Evolutionary conservation across 2,113 vertebrate species (phyloP).

Genomic region (Perccottus glenii): DNA sequence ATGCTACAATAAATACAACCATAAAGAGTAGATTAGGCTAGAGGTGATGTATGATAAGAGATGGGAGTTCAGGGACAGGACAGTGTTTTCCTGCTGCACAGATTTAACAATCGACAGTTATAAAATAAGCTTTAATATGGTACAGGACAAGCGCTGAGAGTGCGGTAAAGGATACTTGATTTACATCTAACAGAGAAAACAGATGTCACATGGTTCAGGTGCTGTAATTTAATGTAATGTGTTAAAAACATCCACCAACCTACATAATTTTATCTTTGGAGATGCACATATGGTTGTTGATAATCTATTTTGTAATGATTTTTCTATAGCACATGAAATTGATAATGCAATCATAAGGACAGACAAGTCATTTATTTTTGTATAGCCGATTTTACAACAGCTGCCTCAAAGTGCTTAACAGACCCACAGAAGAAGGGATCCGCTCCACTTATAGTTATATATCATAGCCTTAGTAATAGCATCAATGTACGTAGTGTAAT

Average conservation of each 20-base stretch:
- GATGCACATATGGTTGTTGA: neutral
- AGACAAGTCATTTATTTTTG: too few relatives aligned
- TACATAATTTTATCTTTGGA: neutral
- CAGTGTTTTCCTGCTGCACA: neutral
- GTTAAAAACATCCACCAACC: too few relatives aligned
- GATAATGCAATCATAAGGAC: too few relatives aligned
- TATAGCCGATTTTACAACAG: too few relatives aligned
- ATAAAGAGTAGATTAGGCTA: neutral
- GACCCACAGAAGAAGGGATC: too few relatives aligned
- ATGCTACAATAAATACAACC: conserved; percentile 14
- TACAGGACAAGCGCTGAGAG: neutral
- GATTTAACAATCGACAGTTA: neutral
- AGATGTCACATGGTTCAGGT: neutral
- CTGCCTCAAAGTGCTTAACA: too few relatives aligned
- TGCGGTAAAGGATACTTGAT: neutral
- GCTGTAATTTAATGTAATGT: neutral
- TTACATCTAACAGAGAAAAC: neutral
- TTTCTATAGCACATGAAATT: too few relatives aligned
- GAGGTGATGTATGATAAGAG: conserved; percentile 11
- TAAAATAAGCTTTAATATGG: neutral
- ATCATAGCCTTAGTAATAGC: neutral
- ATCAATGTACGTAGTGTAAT: neutral
- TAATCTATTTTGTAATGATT: too few relatives aligned
- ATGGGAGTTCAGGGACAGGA: conserved; percentile 1
- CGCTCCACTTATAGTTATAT: neutral